Conservation (phyloP, 2,888 invertebrate species). For the Arenicola marina region DNA sequence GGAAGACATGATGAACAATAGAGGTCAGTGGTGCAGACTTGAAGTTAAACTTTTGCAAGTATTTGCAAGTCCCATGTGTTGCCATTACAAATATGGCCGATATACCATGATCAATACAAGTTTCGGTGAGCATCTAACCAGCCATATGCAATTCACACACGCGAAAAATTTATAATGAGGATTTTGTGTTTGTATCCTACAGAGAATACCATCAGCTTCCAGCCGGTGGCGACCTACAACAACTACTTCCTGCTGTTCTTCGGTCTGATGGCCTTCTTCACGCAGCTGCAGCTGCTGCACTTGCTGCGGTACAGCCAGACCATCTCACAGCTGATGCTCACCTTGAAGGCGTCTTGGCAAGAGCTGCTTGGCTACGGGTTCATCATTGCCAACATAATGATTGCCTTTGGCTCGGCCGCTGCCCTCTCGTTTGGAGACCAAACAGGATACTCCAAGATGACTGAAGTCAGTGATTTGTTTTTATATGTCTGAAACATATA, state of each 20-base stretch:
- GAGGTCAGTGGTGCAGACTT: slow-evolving; percentile 1
- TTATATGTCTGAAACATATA: no score
- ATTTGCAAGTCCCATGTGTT: background rate
- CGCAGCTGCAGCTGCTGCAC: slow-evolving; percentile 14
- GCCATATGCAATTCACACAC: no score
- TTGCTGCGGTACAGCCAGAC: slow-evolving; percentile 17
- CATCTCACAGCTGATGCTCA: slow-evolving; percentile 6
- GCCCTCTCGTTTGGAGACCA: background rate
- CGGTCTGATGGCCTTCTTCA: slow-evolving; percentile 11
- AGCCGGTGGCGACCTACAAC: slow-evolving; percentile 4
- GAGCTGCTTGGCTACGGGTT: background rate
- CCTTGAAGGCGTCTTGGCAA: background rate
- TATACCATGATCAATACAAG: background rate
- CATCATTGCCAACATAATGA: background rate
- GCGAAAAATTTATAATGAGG: background rate
- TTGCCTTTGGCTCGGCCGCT: slow-evolving; percentile 7
- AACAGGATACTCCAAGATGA: background rate
- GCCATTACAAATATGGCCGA: background rate
- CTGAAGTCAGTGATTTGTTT: no score
- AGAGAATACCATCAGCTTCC: slow-evolving; percentile 11
- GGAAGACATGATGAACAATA: slow-evolving; percentile 12
- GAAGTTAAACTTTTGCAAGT: background rate
- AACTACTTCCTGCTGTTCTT: slow-evolving; percentile 5
- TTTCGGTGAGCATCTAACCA: no score
- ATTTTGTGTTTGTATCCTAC: background rate